Conservation (phyloP, 2,888 invertebrate genomes). For the Cephus sareptanus region DNA sequence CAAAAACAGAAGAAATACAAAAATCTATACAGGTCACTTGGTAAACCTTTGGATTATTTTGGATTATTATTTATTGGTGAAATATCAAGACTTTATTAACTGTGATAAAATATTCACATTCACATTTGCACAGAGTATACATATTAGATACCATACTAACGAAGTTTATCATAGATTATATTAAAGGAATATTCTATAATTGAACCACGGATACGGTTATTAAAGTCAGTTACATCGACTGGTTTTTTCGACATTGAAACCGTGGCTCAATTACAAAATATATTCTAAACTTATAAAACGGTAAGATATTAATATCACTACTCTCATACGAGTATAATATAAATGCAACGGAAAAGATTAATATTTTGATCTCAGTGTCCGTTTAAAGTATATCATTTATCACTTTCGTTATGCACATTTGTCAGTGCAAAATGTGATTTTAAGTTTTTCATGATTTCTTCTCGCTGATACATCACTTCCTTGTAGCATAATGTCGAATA, state of each 20-base stretch:
- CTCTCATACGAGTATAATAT: neutral
- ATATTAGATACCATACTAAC: neutral
- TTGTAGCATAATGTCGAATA: slow-evolving; percentile 70
- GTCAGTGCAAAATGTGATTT: slow-evolving; percentile 41
- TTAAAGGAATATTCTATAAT: no score
- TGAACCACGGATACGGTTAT: no score
- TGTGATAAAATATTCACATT: neutral
- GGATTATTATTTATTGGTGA: neutral
- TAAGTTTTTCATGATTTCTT: slow-evolving; percentile 60
- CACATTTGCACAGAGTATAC: neutral
- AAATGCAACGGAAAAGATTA: neutral
- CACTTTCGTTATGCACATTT: slow-evolving; percentile 11
- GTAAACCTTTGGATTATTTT: neutral
- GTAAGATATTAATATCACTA: neutral
- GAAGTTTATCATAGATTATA: neutral
- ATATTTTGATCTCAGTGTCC: neutral
- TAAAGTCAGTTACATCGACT: no score
- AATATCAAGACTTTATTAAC: neutral
- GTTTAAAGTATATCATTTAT: slow-evolving; percentile 3
- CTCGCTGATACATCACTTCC: slow-evolving; percentile 68
- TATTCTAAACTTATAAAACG: neutral
- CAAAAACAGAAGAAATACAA: neutral
- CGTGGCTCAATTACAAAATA: no score
- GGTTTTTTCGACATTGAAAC: no score
- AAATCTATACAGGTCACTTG: neutral